phyloP scores from a whole-genome alignment of 1,140 invertebrate genomes.

The Mylabris phalerata region DNA sequence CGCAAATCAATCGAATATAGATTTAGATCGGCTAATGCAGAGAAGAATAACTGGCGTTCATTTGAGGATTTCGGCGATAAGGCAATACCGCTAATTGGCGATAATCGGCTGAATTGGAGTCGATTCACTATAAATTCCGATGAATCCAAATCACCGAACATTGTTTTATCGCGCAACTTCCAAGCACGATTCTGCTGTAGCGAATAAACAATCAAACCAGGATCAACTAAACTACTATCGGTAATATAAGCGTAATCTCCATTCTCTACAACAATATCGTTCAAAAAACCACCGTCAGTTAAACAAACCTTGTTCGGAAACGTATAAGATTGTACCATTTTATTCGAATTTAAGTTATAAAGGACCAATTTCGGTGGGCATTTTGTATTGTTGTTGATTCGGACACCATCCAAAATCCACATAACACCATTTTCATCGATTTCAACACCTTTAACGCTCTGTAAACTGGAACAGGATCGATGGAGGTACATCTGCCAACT shows the following conservation, averaged over 20 bases:
- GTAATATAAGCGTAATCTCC: constrained; percentile 63
- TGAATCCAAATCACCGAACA: constrained; percentile 52
- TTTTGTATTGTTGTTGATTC: constrained; percentile 40
- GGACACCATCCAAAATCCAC: constrained; percentile 64
- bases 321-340: constrained; percentile 46
- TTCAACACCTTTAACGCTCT: constrained; percentile 64
- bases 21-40: constrained; percentile 55
- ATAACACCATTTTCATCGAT: constrained; percentile 59
- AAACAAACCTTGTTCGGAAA: constrained; percentile 50
- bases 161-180: constrained; percentile 59
- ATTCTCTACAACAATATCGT: constrained; percentile 63
- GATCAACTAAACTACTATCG: constrained; percentile 56
- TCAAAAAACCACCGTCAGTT: constrained; percentile 50
- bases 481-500: constrained; percentile 58
- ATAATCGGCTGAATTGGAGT: constrained; percentile 45
- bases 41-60: constrained; percentile 52
- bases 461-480: constrained; percentile 54
- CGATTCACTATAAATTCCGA: constrained; percentile 52
- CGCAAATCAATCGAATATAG: constrained; percentile 54
- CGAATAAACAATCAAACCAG: constrained; percentile 64
- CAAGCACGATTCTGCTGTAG: constrained; percentile 53
- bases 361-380: constrained; percentile 61
- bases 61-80: constrained; percentile 48
- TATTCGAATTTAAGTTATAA: constrained; percentile 56
- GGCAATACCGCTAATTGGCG: constrained; percentile 60